A percentile compares a stretch with the other conserved stretches of the same genome.
phyloP scores from a whole-genome alignment of 2,113 vertebrate genomes.

The Oenanthe melanoleuca region DNA sequence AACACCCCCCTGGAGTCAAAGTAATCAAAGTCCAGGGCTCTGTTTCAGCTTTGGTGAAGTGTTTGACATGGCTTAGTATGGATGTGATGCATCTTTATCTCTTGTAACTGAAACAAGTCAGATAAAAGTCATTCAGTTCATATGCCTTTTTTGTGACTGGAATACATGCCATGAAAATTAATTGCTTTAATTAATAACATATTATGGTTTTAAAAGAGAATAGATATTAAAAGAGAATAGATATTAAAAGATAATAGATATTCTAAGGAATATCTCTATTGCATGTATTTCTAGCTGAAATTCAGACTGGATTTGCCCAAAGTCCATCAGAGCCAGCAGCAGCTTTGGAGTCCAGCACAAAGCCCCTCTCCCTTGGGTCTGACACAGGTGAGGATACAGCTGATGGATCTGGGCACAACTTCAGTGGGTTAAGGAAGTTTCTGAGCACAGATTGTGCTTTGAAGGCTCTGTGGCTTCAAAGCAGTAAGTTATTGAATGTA shows the following conservation, averaged over 20 bases:
- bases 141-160: slow-evolving; percentile 56
- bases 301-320: background rate
- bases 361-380: accelerated
- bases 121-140: slow-evolving; percentile 27
- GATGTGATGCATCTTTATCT: background rate
- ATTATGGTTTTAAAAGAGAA: background rate
- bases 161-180: slow-evolving; percentile 63
- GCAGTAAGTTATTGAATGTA: background rate
- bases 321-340: background rate
- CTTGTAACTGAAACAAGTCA: background rate
- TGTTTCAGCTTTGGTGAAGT: background rate
- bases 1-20: background rate
- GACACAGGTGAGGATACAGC: background rate
- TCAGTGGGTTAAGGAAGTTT: background rate
- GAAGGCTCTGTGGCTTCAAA: background rate
- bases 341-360: background rate
- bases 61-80: background rate
- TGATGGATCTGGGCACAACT: background rate
- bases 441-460: background rate
- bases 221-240: too few species aligned
- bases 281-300: background rate
- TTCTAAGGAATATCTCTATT: slow-evolving; percentile 22
- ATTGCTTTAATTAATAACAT: slow-evolving; percentile 70
- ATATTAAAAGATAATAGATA: slow-evolving; percentile 12
- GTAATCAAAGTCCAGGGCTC: background rate